phyloP scores from a whole-genome alignment of 2,113 vertebrate species.

The Saguinus midas region DNA sequence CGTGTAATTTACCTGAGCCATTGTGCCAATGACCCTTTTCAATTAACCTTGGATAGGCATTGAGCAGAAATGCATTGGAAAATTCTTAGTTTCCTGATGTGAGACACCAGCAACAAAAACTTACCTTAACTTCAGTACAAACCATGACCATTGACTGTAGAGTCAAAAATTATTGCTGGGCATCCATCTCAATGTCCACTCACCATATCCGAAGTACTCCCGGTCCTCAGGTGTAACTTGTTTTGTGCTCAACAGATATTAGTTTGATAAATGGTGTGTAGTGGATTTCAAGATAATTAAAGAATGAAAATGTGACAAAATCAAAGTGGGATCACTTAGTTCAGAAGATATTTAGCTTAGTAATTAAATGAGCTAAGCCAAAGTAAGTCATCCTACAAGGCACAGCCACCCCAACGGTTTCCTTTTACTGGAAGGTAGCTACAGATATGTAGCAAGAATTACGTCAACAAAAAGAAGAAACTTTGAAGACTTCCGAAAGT shows the following conservation, averaged over 20 bases:
- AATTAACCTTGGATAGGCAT: neutral
- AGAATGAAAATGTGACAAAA: neutral
- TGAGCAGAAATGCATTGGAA: neutral
- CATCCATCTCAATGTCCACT: neutral
- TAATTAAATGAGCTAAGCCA: neutral
- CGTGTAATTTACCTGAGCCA: neutral
- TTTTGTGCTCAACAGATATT: neutral
- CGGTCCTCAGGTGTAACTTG: neutral
- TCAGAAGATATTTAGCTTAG: neutral
- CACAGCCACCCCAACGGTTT: neutral
- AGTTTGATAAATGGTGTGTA: neutral
- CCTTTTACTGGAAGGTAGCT: neutral
- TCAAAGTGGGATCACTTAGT: neutral
- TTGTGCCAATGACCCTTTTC: neutral
- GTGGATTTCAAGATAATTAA: neutral
- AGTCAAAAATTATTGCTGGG: neutral
- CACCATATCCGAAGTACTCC: neutral
- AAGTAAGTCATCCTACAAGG: neutral
- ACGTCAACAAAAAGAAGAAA: neutral
- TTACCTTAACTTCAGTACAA: neutral
- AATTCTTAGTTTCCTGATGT: neutral
- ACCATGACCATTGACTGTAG: neutral
- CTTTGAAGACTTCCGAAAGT: neutral
- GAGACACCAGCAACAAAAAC: neutral
- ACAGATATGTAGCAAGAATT: neutral